Conservation (phyloP, 2,888 invertebrate genomes). For the Pseudoips prasinana region DNA sequence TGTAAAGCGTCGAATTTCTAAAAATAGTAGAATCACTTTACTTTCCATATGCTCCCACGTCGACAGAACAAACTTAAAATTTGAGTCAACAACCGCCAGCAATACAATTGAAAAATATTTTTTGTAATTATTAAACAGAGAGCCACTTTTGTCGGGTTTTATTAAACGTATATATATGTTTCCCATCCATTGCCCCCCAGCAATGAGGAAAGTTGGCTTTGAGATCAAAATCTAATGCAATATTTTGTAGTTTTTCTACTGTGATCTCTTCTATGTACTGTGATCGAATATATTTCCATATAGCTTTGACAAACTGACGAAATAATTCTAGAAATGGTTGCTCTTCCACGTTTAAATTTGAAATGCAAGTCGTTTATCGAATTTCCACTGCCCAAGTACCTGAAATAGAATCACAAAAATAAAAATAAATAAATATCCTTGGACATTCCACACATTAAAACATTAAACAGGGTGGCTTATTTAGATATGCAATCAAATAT, state of each 20-base stretch:
- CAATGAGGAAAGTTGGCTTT: slow-evolving; percentile 20
- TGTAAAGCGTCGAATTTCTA: slow-evolving; percentile 20
- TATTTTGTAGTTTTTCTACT: slow-evolving; percentile 24
- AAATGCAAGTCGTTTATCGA: slow-evolving; percentile 28
- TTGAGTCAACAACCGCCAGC: slow-evolving; percentile 18
- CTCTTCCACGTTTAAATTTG: slow-evolving; percentile 26
- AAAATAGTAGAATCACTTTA: slow-evolving; percentile 19
- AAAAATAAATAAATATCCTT: too few relatives aligned
- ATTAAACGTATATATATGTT: slow-evolving; percentile 7
- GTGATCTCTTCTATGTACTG: slow-evolving; percentile 19
- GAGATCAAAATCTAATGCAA: slow-evolving; percentile 22
- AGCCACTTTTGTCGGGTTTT: slow-evolving; percentile 14
- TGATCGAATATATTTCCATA: slow-evolving; percentile 22
- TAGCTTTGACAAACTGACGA: slow-evolving; percentile 24
- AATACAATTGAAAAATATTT: slow-evolving; percentile 16
- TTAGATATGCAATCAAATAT: too few relatives aligned
- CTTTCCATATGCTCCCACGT: slow-evolving; percentile 14
- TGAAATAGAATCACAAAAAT: slow-evolving; percentile 20
- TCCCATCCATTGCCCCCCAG: slow-evolving; percentile 8
- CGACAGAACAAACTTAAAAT: slow-evolving; percentile 16
- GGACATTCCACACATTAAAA: too few relatives aligned
- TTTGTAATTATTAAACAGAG: slow-evolving; percentile 16
- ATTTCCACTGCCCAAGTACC: slow-evolving; percentile 31
- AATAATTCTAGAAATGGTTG: slow-evolving; percentile 19
- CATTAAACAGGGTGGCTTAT: slow-evolving; percentile 15